Base-by-base conservation (phyloP, 1,140 invertebrate genomes). In the Frieseomelitta varia region DNA sequence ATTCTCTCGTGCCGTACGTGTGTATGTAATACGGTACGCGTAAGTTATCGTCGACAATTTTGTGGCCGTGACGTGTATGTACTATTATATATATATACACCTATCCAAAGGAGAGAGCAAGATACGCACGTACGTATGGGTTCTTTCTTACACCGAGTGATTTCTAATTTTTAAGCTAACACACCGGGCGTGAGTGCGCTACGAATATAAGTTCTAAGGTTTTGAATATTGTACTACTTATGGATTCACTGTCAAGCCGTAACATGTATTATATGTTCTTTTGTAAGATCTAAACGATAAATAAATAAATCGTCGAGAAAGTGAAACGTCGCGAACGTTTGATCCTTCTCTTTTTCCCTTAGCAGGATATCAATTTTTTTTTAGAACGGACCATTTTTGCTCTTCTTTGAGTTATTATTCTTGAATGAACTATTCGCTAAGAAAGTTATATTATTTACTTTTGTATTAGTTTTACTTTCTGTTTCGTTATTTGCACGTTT, bases 261-360 rank as follows among this genome's bases (percentile, higher is more conserved):
- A 91, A 92, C 92, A 90, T 93, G 90, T 93, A 93, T 93, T 92
- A 94, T 93, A 93, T 93, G 93, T 94, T 94, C 89, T 93, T 94
- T 94, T 94, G 91, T 93, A 94, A 93, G 89, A 92, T 86, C 90
- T 93, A 94, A 79, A 91, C 90, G 85, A 91, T 93, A 92, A 79
- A 93, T 90, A 92, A 92, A 94, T 91, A 92, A 94, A 93, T 91
- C 85, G 84, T 91, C 89, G 91, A 89, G 55, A 89, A 84, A 76
- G 15, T 74, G 53, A 27, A 24, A 78, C 21, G 24, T 21, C n/a
- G 58, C 3, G 24, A 61, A 61, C 21, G 3, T 21, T 61, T 12
- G 0, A 12, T 17, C 17, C 1, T 21, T 17, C 6, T 6, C 34
- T n/a, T 27, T 78, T 53, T 24, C 39, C 1, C 8, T 6, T 8